Base-by-base conservation (phyloP, 1,140 invertebrate genomes). In the Orius insidiosus region DNA sequence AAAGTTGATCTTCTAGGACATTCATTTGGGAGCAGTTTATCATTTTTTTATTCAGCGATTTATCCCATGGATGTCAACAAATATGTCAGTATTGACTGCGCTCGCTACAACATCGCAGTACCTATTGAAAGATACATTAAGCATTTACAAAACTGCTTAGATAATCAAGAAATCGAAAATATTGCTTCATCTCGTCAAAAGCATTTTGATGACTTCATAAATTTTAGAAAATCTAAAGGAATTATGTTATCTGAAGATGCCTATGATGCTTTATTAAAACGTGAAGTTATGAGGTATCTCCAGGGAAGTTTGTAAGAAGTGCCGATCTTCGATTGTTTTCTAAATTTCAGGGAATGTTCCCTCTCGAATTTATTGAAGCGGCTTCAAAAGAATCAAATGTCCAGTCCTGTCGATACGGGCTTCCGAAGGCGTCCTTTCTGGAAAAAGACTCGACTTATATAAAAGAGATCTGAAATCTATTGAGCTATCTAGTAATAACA, bases 1-100 rank as follows among this genome's bases (percentile, higher is more conserved):
- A 76, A 83, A 56, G 69, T 89, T 45, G 74, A 66, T 14, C 59
- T 86, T 6, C 55, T 87, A 53, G 83, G 84, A 1, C 85, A 88
- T 60, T 86, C 82, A 0, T 63, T 86, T 31, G 85, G 85, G 2
- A 82, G 82, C 15, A 78, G 75, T 16, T 63, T 85, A 36, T 73
- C 77, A 24, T 84, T 85, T 54, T n/a, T 85, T 57, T 86, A 85
- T 58, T 75, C 83, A 0, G 74, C 78, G 1, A 64, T 74, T 1
- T 87, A 68, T 56, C 83, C 84, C 2, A n/a, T 78, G 34, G 77
- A 84, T 39, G 71, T 84, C 0, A 68, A 72, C 0, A 70, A 68
- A 50, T 68, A 82, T 8, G 78, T 85, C 34, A 74, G 74, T 52
- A 65, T 87, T 2, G 84, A 87, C 35, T 85, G 47, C 16, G 43